Percentiles rank a stretch among this genome's conserved stretches.
These are phyloP conservation scores for Staurois parvus DNA, from an alignment of 2,797 vertebrate genomes.

Conservation along the genomic window DNA sequence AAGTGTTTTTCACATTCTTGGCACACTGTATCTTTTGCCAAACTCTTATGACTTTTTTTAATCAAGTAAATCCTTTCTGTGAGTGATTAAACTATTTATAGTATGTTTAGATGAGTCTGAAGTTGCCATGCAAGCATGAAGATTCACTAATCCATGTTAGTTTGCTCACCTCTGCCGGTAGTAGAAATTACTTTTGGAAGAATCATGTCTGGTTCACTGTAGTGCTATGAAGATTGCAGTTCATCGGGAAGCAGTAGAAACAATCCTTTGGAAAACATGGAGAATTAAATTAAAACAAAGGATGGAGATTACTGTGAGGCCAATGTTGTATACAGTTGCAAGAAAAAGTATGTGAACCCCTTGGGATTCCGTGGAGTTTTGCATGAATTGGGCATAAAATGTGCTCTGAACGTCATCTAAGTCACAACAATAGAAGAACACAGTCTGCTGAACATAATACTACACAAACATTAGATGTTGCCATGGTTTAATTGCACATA, in stretches of 20 bases:
- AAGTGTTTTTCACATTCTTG: constrained; percentile 11
- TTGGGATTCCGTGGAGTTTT: too few relatives aligned
- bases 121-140: constrained; percentile 25
- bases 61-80: constrained; percentile 49
- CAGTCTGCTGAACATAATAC: too few relatives aligned
- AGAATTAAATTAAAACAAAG: constrained; percentile 3
- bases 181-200: constrained; percentile 40
- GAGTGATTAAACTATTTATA: constrained; percentile 44
- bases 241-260: not conserved
- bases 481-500: too few relatives aligned
- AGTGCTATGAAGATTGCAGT: constrained; percentile 2
- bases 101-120: constrained; percentile 36
- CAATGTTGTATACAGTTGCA: not conserved
- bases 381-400: too few relatives aligned
- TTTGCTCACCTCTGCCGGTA: constrained; percentile 39
- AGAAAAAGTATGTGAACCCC: too few relatives aligned
- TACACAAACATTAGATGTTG: too few relatives aligned
- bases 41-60: constrained; percentile 45
- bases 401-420: too few relatives aligned
- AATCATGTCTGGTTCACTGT: constrained; percentile 2
- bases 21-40: constrained; percentile 25
- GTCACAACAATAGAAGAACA: too few relatives aligned
- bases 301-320: not conserved
- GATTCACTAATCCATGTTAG: constrained; percentile 45
- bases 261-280: not conserved